Base-by-base conservation (phyloP, 2,797 vertebrate species). In the Crenuchus spilurus region DNA sequence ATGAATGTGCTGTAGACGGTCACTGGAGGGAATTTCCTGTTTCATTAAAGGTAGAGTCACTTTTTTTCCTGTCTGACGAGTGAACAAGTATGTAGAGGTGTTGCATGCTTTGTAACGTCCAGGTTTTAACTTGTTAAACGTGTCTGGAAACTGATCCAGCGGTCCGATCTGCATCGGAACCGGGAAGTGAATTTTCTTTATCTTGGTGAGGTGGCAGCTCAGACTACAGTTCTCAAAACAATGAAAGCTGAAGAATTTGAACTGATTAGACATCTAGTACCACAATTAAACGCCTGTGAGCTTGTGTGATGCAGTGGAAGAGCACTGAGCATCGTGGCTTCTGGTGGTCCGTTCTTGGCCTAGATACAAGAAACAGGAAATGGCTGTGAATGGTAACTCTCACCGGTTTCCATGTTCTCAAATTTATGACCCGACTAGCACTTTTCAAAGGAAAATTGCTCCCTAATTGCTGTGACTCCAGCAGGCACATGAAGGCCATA, bases 341-440 rank as follows among this genome's bases (percentile, higher is more conserved):
- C 9, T 26, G 10, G 16, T 31, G n/a, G n/a, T 31, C 51, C 37
- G 5, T 26, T 57, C 20, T 26, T 6, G 46, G 24, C 39, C 18
- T 57, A 16, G 57, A 41, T 69, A 26, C 24, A 55, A 58, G 41
- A 69, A 58, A 39, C 33, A 52, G 49, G 39, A 78, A 78, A 58
- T 69, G 48, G 31, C 33, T 64, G 20, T 74, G 28, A 20, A 11
- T 28, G n/a, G 62, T 24, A 49, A 60, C 30, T 35, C 31, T 64
- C 49, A 26, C 57, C 33, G 63, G 69, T 63, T 69, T 73, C n/a
- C 24, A 30, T 42, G 57, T 78, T 70, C 24, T 55, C 26, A 20
- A 6, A 30, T 64, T 49, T 68, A 49, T 69, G 35, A 22, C 31
- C 11, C 20, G 20, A 13, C 49, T 20, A 13, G 22, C 22, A 14